Evolutionary conservation across 2,888 invertebrate genomes (phyloP).

Genomic region (Microctonus hyperodae): DNA sequence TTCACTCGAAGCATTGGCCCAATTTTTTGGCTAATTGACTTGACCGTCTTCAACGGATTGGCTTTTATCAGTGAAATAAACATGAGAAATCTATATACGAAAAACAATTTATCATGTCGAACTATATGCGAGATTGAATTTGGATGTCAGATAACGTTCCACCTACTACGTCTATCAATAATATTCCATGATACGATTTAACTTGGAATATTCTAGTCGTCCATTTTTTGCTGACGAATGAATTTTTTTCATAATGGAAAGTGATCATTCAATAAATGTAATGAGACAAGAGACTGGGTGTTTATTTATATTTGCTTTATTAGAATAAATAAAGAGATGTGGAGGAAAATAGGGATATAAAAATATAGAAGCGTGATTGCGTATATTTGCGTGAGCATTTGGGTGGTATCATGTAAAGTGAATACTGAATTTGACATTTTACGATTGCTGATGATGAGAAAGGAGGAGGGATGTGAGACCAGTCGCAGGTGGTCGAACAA

Average conservation of each 20-base stretch:
- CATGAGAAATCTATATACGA: conserved; percentile 24
- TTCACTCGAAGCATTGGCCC: conserved; percentile 47
- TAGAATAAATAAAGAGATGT: too few species aligned
- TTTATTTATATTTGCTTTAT: too few species aligned
- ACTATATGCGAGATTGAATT: conserved; percentile 45
- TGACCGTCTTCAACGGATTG: conserved; percentile 28
- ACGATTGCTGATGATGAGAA: conserved; percentile 64
- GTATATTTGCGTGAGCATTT: not conserved
- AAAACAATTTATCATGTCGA: conserved; percentile 53
- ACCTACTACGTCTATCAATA: not conserved
- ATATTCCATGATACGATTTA: conserved; percentile 2
- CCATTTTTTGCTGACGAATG: conserved; percentile 27
- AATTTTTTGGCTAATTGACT: conserved; percentile 60
- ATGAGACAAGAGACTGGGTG: not conserved
- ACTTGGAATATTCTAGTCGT: conserved; percentile 20
- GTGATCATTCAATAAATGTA: not conserved
- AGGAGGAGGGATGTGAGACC: conserved; percentile 43
- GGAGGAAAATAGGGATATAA: too few species aligned
- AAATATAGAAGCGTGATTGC: too few species aligned
- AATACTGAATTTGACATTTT: conserved; percentile 62
- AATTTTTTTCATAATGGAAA: conserved; percentile 1
- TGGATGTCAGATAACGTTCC: conserved; percentile 30
- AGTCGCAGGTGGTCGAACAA: conserved; percentile 58
- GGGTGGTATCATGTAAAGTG: not conserved
- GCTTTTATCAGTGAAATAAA: not conserved